Percentiles rank a stretch among this genome's conserved stretches.
phyloP scores from a whole-genome alignment of 2,113 vertebrate species.

The Noturus placidus region DNA sequence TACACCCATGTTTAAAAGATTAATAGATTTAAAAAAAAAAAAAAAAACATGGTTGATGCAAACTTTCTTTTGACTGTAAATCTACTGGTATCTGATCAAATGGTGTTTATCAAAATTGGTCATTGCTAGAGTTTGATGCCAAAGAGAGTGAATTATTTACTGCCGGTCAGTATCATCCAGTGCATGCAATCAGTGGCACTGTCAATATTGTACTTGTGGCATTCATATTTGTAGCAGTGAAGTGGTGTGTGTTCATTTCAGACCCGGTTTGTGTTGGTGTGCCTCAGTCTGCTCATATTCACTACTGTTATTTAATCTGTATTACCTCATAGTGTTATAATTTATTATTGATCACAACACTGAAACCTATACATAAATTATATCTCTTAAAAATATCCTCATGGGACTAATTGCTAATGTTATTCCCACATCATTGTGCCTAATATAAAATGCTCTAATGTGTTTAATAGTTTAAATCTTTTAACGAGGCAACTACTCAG shows the following conservation, averaged over 20 bases:
- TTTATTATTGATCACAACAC: background rate
- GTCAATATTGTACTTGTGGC: background rate
- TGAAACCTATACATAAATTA: background rate
- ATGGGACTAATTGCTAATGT: background rate
- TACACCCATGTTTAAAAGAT: background rate
- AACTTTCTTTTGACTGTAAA: background rate
- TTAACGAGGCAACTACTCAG: background rate
- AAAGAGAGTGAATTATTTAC: background rate
- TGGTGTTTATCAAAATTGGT: background rate
- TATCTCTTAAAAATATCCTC: background rate
- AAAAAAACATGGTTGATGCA: background rate
- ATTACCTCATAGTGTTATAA: background rate
- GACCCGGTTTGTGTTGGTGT: background rate
- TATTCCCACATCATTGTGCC: background rate
- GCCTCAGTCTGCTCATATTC: background rate
- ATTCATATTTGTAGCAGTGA: background rate
- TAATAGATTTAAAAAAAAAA: background rate
- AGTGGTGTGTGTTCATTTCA: background rate
- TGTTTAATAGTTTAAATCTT: background rate
- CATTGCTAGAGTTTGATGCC: background rate
- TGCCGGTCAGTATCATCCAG: background rate
- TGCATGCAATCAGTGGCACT: background rate
- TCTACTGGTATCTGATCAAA: background rate
- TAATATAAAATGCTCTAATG: constrained; percentile 3
- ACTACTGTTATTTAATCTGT: background rate